These are phyloP conservation scores for Rhadinocentrus ornatus DNA, from an alignment of 2,797 vertebrate genomes.

Conservation along the genomic window DNA sequence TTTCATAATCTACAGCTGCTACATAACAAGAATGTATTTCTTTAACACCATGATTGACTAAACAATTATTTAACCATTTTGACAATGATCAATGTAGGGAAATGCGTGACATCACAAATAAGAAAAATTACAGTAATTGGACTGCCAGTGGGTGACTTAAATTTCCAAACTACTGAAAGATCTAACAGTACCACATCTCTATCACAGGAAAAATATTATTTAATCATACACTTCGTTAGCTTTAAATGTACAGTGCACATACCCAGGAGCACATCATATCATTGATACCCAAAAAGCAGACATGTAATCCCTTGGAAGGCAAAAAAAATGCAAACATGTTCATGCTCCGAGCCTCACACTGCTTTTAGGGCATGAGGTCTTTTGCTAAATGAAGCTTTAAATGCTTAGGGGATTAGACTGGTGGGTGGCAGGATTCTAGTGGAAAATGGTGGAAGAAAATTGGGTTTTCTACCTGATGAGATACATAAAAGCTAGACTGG, in stretches of 20 bases:
- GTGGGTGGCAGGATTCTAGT: conserved; percentile 45
- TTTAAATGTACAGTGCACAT: neutral
- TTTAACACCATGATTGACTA: neutral
- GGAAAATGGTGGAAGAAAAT: conserved; percentile 34
- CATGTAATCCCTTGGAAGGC: conserved; percentile 51
- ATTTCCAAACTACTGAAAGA: neutral
- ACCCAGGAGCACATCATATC: conserved; percentile 21
- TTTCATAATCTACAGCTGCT: conserved; percentile 28
- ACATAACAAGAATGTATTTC: conserved; percentile 2
- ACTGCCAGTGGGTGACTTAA: neutral
- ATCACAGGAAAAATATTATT: too few relatives aligned
- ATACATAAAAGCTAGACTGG: conserved; percentile 33
- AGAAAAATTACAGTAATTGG: neutral
- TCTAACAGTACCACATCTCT: conserved; percentile 4
- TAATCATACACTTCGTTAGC: neutral
- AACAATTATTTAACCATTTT: neutral
- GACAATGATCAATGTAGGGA: neutral
- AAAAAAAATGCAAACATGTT: conserved; percentile 60
- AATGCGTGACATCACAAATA: neutral
- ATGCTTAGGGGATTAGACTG: conserved; percentile 67
- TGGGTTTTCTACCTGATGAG: conserved; percentile 16
- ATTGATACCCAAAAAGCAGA: conserved; percentile 31
- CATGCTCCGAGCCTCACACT: conserved; percentile 22
- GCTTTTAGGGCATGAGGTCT: conserved; percentile 72
- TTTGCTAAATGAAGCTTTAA: conserved; percentile 70